Conservation (phyloP, 1,140 invertebrate species). For the Monomorium pharaonis region DNA sequence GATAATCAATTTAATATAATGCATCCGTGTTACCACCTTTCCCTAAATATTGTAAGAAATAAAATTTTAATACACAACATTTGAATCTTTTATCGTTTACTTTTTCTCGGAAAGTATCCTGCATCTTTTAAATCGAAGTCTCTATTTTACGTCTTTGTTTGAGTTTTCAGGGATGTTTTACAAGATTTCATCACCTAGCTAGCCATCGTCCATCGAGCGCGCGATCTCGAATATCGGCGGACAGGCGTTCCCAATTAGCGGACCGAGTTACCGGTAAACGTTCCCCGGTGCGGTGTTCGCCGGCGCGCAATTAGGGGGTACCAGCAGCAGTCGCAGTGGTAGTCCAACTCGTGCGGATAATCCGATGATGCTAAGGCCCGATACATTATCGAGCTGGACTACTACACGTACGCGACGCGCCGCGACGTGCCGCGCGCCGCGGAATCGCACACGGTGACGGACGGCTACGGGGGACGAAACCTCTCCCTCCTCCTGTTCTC, state of each 20-base stretch:
- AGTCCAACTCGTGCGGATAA: conserved; percentile 41
- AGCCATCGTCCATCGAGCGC: background rate
- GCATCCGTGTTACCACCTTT: no score
- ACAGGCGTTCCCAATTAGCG: conserved; percentile 49
- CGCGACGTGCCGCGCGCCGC: background rate
- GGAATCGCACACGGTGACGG: conserved; percentile 50
- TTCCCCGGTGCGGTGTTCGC: conserved; percentile 14
- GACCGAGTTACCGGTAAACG: conserved; percentile 43
- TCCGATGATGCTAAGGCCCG: conserved; percentile 38
- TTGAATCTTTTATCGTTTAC: background rate
- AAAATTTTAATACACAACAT: background rate
- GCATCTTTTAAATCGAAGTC: background rate
- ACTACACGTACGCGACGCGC: conserved; percentile 3
- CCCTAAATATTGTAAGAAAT: no score
- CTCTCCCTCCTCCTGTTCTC: conserved; percentile 25
- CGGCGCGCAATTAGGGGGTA: conserved; percentile 40
- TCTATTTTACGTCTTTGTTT: background rate
- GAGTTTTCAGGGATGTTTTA: background rate
- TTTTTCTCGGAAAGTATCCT: background rate
- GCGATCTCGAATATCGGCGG: conserved; percentile 34
- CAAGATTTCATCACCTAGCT: background rate
- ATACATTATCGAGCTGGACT: conserved; percentile 39
- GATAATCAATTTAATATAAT: no score
- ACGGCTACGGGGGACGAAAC: conserved; percentile 15
- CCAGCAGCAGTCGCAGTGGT: conserved; percentile 43